These are phyloP conservation scores for Dendrolimus pini DNA, from an alignment of 2,888 invertebrate species.

Conservation along the genomic window DNA sequence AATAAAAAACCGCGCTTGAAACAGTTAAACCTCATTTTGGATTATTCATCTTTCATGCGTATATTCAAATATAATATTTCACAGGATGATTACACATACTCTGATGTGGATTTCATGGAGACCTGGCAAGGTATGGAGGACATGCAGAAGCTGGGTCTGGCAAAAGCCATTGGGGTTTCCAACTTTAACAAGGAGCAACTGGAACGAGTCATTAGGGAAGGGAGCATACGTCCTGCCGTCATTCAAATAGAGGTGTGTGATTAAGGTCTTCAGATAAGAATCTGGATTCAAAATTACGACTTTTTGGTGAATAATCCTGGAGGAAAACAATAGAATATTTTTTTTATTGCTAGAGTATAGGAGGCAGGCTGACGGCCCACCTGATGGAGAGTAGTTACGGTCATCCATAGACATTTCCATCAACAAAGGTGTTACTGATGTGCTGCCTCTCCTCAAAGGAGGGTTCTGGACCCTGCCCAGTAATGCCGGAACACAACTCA, in stretches of 20 bases:
- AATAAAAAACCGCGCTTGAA: no score
- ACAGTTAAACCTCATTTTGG: no score
- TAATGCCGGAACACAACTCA: no score
- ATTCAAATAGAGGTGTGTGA: slow-evolving; percentile 72
- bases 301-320: no score
- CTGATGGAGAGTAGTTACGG: neutral
- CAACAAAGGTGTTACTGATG: no score
- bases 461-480: no score
- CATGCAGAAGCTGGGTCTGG: slow-evolving; percentile 75
- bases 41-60: no score
- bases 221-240: slow-evolving; percentile 74
- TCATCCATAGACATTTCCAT: neutral
- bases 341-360: neutral
- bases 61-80: slow-evolving; percentile 4
- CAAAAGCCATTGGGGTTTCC: slow-evolving; percentile 84
- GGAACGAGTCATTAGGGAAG: slow-evolving; percentile 75
- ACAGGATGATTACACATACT: slow-evolving; percentile 41
- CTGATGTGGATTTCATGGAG: slow-evolving; percentile 79
- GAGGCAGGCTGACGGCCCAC: neutral
- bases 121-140: slow-evolving; percentile 84
- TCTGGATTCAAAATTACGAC: no score
- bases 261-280: neutral
- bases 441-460: no score
- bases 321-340: no score
- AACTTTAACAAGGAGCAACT: slow-evolving; percentile 87